phyloP scores from a whole-genome alignment of 2,888 invertebrate species.

The Himalopsyche japonica region DNA sequence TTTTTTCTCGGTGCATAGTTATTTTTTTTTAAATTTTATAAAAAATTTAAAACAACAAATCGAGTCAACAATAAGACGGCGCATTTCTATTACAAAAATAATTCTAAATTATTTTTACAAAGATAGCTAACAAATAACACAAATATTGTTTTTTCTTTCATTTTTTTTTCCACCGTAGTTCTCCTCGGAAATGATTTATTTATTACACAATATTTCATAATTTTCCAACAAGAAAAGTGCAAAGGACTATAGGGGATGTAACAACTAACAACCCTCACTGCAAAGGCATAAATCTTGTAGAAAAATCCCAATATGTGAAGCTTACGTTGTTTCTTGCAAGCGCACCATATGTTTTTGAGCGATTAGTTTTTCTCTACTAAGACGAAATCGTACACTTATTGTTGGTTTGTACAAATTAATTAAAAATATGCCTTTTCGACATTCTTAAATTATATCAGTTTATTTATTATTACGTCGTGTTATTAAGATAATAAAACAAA shows the following conservation, averaged over 20 bases:
- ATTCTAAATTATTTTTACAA: no score
- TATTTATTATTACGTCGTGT: no score
- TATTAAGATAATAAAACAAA: no score
- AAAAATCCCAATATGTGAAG: slow-evolving; percentile 32
- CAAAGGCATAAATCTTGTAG: slow-evolving; percentile 31
- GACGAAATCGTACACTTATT: not conserved
- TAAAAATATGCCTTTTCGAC: no score
- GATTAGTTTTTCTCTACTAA: not conserved
- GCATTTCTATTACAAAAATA: no score
- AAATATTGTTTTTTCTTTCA: not conserved
- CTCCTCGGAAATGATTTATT: slow-evolving; percentile 15
- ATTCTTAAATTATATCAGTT: no score
- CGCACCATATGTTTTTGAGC: not conserved
- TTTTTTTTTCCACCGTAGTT: not conserved
- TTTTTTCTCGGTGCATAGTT: no score
- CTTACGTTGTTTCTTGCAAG: not conserved
- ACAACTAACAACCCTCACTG: slow-evolving; percentile 4
- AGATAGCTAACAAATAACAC: not conserved
- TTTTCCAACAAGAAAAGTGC: slow-evolving; percentile 8
- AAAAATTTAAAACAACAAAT: no score
- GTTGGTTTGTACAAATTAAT: no score
- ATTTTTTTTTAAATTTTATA: no score
- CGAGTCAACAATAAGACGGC: no score
- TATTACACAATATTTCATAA: slow-evolving; percentile 30
- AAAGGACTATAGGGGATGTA: not conserved